Base-by-base conservation (phyloP, 2,797 vertebrate genomes). In the Crypturellus tataupa region DNA sequence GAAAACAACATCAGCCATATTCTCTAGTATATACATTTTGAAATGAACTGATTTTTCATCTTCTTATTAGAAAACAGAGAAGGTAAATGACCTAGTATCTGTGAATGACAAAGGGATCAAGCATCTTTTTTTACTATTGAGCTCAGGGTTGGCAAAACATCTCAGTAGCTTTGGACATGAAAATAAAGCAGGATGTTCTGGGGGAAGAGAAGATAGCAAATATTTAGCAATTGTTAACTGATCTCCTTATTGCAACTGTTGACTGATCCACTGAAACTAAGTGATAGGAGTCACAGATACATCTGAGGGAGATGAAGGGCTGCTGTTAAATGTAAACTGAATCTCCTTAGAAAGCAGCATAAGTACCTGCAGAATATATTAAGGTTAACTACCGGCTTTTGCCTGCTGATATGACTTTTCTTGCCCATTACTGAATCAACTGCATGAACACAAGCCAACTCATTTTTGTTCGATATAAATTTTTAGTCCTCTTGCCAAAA, bases 191-290 rank as follows among this genome's bases (percentile, higher is more conserved):
- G 80, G 65, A 75, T 65, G 23, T 46, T 87, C 49, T 69, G 37
- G 53, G 29, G 58, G 49, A 83, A 82, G 67, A 85, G 40, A 42
- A 90, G 44, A 77, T 51, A 55, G 80, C 87, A 92, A 78, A 82
- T 71, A 78, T 75, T 93, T 80, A 69, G 69, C 49, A 80, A 67
- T 78, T 85, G 62, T 65, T 72, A 90, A n/a, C 35, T 25, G 76
- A 78, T 60, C 0, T 8, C 64, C 47, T 89, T 59, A 49, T 8
- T 78, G 53, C 19, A 53, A 37, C 69, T 64, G 80, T 42, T 82
- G 62, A 39, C n/a, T 51, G 87, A 67, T 27, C 59, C 56, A 27
- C 65, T 24, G 27, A 67, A 56, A 85, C 23, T 71, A 42, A 56
- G 7, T 17, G 60, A 82, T 55, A 73, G 31, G 29, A 89, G 42